phyloP scores from a whole-genome alignment of 2,888 invertebrate genomes.

The Eumacrocentrus americanus region DNA sequence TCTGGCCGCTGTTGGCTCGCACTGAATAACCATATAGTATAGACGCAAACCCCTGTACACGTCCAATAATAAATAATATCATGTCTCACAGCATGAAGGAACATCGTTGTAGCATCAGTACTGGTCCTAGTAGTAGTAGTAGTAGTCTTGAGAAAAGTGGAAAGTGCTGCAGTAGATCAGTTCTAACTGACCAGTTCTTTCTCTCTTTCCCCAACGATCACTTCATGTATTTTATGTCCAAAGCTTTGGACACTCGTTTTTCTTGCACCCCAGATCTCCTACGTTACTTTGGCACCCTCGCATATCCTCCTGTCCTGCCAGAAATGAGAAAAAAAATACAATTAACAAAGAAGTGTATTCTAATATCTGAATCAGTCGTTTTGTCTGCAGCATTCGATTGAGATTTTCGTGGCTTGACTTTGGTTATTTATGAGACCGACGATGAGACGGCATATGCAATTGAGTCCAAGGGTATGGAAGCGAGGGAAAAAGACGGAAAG shows the following conservation, averaged over 20 bases:
- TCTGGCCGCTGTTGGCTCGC: constrained; percentile 46
- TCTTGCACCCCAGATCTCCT: not conserved
- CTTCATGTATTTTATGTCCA: constrained; percentile 13
- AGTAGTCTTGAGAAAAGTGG: constrained; percentile 13
- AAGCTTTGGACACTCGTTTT: not conserved
- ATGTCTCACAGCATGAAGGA: not conserved
- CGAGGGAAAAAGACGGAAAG: constrained; percentile 1
- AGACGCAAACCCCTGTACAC: constrained; percentile 9
- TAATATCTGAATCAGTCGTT: too few relatives aligned
- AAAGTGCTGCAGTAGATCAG: constrained; percentile 42
- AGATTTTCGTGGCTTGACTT: constrained; percentile 24
- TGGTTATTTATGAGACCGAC: constrained; percentile 37
- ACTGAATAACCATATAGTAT: constrained; percentile 10
- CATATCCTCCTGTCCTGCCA: not conserved
- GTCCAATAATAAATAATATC: not conserved
- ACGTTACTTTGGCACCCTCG: constrained; percentile 2
- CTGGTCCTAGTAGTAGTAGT: too few relatives aligned
- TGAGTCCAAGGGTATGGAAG: constrained; percentile 14
- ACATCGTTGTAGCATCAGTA: constrained; percentile 12
- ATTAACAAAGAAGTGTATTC: not conserved
- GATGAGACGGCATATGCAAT: constrained; percentile 32
- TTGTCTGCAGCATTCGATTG: not conserved
- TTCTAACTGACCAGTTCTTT: constrained; percentile 21
- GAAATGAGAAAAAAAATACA: not conserved
- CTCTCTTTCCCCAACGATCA: constrained; percentile 16